Evolutionary conservation across 2,888 invertebrate genomes (phyloP).

Genomic region (Dolichopus griseipennis): DNA sequence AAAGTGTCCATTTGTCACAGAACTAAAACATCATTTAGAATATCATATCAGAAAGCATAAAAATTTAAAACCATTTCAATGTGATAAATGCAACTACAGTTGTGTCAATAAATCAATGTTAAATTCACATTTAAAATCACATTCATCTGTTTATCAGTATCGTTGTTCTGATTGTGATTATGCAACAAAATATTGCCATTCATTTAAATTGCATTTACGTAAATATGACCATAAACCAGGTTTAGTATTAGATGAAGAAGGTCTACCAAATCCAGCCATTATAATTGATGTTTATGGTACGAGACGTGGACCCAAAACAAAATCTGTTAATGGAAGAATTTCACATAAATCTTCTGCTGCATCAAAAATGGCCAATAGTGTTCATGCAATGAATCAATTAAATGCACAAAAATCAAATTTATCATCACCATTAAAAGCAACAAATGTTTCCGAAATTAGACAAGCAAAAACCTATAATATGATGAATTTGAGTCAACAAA

Average conservation of each 20-base stretch:
- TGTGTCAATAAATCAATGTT: constrained; percentile 99
- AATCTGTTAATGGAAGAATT: constrained; percentile 23
- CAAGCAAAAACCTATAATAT: constrained; percentile 21
- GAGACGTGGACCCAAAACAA: constrained; percentile 73
- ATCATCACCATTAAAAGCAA: neutral
- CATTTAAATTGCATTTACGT: constrained; percentile 85
- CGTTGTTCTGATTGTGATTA: constrained; percentile 89
- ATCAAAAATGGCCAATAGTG: neutral
- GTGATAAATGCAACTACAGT: constrained; percentile 76
- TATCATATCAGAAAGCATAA: constrained; percentile 93
- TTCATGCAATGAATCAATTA: constrained; percentile 7
- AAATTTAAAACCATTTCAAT: constrained; percentile 92
- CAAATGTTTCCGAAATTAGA: constrained; percentile 25
- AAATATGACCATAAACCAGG: constrained; percentile 88
- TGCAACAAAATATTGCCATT: constrained; percentile 96
- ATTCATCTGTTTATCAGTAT: constrained; percentile 86
- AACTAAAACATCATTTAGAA: constrained; percentile 96
- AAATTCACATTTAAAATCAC: constrained; percentile 94
- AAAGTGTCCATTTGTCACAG: constrained; percentile 94
- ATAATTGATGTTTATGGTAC: constrained; percentile 89
- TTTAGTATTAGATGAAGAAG: constrained; percentile 81
- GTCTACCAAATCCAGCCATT: constrained; percentile 76
- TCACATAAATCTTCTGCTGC: constrained; percentile 24
- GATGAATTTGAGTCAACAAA: constrained; percentile 33
- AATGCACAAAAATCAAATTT: constrained; percentile 3